These are phyloP conservation scores for Amphiprion percula DNA, from an alignment of 2,113 vertebrate species.

Conservation along the genomic window DNA sequence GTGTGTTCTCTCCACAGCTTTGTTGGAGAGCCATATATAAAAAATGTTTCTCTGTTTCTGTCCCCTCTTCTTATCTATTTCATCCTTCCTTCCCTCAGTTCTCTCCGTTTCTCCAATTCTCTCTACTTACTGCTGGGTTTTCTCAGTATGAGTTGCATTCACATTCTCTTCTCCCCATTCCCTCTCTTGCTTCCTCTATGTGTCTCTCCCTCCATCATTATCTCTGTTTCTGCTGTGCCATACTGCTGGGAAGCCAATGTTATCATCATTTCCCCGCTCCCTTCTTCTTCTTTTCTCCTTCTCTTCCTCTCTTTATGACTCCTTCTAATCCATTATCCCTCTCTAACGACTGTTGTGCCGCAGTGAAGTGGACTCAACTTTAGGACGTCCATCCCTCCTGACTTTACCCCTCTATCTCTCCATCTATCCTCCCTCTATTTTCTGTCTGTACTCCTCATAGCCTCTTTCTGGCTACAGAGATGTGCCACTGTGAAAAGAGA, in stretches of 20 bases:
- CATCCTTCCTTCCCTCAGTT: conserved; percentile 22
- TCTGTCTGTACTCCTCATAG: conserved; percentile 23
- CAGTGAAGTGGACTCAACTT: conserved; percentile 70
- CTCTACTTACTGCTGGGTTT: conserved; percentile 55
- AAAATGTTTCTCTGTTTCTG: conserved; percentile 26
- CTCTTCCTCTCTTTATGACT: conserved; percentile 47
- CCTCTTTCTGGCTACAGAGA: conserved; percentile 46
- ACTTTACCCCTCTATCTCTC: conserved; percentile 37
- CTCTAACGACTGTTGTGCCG: conserved; percentile 64
- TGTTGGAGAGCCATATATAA: conserved; percentile 12
- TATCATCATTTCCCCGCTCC: conserved; percentile 65
- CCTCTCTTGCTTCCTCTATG: conserved; percentile 29
- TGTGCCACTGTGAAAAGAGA: conserved; percentile 59
- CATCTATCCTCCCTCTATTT: conserved; percentile 31
- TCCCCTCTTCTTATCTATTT: conserved; percentile 20
- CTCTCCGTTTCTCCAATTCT: conserved; percentile 24
- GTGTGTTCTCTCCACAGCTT: conserved; percentile 19
- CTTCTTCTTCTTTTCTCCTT: conserved; percentile 28
- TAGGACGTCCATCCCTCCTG: conserved; percentile 35
- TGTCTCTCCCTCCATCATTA: conserved; percentile 64
- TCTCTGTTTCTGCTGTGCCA: conserved; percentile 61
- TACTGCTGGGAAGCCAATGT: conserved; percentile 65
- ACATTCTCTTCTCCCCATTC: conserved; percentile 29
- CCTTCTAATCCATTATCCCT: conserved; percentile 71
- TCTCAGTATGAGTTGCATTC: conserved; percentile 49